Evolutionary conservation across 2,113 vertebrate species (phyloP), one percentile per base, ranked within the genome.

Genomic region (Actinemys pallida): DNA sequence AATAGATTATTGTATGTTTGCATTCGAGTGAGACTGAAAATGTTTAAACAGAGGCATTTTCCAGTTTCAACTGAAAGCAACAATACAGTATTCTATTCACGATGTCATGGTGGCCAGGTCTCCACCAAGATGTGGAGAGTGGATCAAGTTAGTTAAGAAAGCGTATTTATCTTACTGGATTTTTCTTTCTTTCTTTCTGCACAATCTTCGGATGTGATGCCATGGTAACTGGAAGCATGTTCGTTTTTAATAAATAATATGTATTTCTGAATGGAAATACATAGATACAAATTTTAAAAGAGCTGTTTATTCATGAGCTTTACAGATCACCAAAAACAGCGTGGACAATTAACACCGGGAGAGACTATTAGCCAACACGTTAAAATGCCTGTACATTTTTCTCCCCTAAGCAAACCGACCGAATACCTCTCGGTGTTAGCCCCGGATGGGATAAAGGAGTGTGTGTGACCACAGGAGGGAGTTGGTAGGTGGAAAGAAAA

Each of bases 391-490:
- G 87, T 65, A 35, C 53, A 29, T 47, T 92, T 94, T 76, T 69
- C 29, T 81, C 84, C 82, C 57, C 88, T 93, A 79, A 95, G 79
- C 54, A 84, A 86, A 88, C 35, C 57, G 62, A 49, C 24, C 52
- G 69, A 84, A 7, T 25, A 59, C 45, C 95, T 94, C 57, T 83
- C 45, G 50, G 78, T 50, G 81, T 42, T 13, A 89, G 87, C 31
- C 75, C 59, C 53, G 54, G 47, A 59, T 65, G 52, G 39, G 52
- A 80, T 9, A 80, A 65, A 82, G 22, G 0, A 3, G 5, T 56
- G 3, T 0, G 1, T 56, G 3, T 2, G 20, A 14, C 1, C 2
- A 1, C 6, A 29, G 24, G 5, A 0, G 0, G 4, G 81, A 35
- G 65, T 29, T 52, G 50, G 35, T 35, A 84, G 8, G 2, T 42